Base-by-base conservation (phyloP, 2,113 vertebrate species). In the Mobula hypostoma region DNA sequence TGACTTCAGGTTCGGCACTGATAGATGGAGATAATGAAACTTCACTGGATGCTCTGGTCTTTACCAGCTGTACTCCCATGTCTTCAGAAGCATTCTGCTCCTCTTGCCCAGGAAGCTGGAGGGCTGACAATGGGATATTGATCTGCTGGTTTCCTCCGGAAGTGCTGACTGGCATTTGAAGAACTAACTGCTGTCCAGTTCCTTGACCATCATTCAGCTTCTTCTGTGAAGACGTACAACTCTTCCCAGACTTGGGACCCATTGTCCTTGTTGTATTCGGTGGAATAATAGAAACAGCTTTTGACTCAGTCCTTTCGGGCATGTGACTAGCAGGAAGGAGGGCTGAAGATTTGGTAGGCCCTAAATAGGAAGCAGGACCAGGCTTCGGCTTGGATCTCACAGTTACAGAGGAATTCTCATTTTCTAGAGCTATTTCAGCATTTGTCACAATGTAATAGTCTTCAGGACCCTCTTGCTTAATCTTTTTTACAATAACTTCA, bases 401-500 rank as follows among this genome's bases (percentile, higher is more conserved):
- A 0, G 97, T 96, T 11, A 97, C 95, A 0, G 97, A 94, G 0
- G 96, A 97, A 11, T 96, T 97, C 0, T 97, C 97, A 0, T 94
- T 94, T 0, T 96, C 96, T 0, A 95, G 96, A 0, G 97, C 97
- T 48, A 97, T 96, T 95, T 97, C 97, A 0, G 97, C 96, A 0
- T 98, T 98, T 56, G 98, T 97, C 95, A 98, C 97, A 5, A 97
- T 97, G 76, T 98, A 98, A 95, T 97, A 98, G 95, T 98, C 97
- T 95, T 98, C 98, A 0, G 97, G 97, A 58, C 96, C 96, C 95
- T 99, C 98, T 94, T 98, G 98, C 95, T 98, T 99, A 94, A 99
- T 98, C 95, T 98, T 98, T 95, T 98, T 98, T 94, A 96, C 96
- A 0, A 96, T 95, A 14, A 97, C 96, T 12, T 98, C 97, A 0